Conservation (phyloP, 2,888 invertebrate species). For the Sipha maydis region DNA sequence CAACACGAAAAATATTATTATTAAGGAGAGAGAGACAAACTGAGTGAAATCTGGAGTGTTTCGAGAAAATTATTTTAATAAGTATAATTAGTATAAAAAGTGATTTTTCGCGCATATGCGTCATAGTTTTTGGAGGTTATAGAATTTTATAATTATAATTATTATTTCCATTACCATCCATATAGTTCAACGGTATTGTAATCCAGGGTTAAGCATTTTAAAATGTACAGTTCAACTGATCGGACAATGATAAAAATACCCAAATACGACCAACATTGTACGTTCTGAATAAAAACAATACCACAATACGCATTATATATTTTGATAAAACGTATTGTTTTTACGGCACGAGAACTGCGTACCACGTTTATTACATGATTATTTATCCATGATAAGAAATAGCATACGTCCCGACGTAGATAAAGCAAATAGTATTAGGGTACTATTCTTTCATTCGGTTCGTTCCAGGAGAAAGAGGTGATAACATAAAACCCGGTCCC, state of each 20-base stretch:
- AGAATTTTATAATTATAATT: background rate
- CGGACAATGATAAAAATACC: background rate
- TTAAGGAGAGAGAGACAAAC: background rate
- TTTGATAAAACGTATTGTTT: background rate
- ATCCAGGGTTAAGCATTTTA: background rate
- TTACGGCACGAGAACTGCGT: background rate
- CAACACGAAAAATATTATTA: background rate
- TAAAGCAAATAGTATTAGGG: background rate
- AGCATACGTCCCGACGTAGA: conserved; percentile 2
- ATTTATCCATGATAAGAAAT: background rate
- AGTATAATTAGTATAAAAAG: background rate
- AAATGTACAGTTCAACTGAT: background rate
- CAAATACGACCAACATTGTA: background rate
- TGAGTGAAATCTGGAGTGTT: background rate
- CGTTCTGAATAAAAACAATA: background rate
- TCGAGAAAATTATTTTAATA: background rate
- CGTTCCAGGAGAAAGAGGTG: background rate
- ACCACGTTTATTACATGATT: background rate
- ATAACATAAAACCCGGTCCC: background rate
- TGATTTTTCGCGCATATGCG: background rate
- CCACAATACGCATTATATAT: background rate
- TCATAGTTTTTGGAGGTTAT: background rate
- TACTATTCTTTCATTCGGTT: background rate
- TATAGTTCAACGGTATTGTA: no score
- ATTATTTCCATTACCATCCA: no score